These are phyloP conservation scores for Abscondita cerata DNA, from an alignment of 2,888 invertebrate genomes.

Conservation along the genomic window DNA sequence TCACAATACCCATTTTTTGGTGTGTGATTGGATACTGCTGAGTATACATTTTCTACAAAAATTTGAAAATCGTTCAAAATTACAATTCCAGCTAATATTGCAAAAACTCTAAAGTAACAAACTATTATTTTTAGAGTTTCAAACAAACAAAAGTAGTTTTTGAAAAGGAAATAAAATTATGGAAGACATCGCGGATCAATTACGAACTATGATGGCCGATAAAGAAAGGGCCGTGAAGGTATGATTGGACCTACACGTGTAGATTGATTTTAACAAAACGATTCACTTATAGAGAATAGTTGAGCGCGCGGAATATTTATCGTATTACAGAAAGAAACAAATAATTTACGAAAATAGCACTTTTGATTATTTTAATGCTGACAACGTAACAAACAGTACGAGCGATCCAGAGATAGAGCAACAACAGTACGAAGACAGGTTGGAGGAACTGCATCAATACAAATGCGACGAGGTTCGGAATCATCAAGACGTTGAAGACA, in stretches of 20 bases:
- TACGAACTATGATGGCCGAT: conserved; percentile 83
- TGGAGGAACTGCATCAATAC: conserved; percentile 13
- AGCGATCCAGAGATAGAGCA: conserved; percentile 34
- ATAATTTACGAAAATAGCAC: conserved; percentile 58
- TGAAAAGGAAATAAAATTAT: conserved; percentile 77
- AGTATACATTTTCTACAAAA: too few species aligned
- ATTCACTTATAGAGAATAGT: conserved; percentile 48
- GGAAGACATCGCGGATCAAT: conserved; percentile 79
- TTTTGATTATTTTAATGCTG: conserved; percentile 73
- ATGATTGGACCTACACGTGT: background rate
- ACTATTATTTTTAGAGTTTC: conserved; percentile 20
- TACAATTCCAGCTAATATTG: too few species aligned
- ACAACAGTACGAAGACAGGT: conserved; percentile 11
- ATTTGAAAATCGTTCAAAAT: too few species aligned
- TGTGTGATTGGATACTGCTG: too few species aligned
- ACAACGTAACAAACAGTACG: conserved; percentile 65
- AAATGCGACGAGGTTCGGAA: conserved; percentile 6
- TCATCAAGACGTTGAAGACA: background rate
- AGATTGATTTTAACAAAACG: background rate
- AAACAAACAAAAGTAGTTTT: conserved; percentile 60
- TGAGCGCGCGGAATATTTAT: conserved; percentile 52
- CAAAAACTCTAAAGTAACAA: too few species aligned
- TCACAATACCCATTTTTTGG: too few species aligned
- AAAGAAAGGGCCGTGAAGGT: conserved; percentile 84
- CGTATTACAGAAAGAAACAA: conserved; percentile 47